Evolutionary conservation across 2,113 vertebrate genomes (phyloP).

Genomic region (Rhinoptilus africanus): DNA sequence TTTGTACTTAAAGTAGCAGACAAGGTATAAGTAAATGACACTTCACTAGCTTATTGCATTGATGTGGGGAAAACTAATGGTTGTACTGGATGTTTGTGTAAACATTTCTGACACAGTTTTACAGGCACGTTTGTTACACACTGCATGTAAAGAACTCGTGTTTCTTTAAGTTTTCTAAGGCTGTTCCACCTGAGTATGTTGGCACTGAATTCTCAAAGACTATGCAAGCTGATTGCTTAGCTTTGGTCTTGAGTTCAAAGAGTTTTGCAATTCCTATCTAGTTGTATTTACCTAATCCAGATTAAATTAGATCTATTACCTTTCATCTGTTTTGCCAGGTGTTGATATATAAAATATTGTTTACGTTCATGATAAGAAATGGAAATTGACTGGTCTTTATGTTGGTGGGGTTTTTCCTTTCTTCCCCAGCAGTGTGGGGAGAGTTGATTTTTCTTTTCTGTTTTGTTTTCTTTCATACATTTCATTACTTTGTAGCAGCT

Average conservation of each 20-base stretch:
- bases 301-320: neutral
- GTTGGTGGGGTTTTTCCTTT: neutral
- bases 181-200: neutral
- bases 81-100: neutral
- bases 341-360: neutral
- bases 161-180: neutral
- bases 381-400: neutral
- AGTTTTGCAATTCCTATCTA: neutral
- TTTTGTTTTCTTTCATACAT: neutral
- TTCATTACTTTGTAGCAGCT: neutral
- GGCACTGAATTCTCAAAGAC: neutral
- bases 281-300: neutral
- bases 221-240: neutral
- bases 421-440: neutral
- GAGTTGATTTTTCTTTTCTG: neutral
- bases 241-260: neutral
- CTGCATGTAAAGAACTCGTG: neutral
- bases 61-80: neutral
- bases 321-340: neutral
- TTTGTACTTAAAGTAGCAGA: neutral
- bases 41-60: neutral
- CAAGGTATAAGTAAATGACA: accelerated
- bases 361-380: neutral
- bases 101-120: neutral
- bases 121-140: neutral